A percentile compares a stretch with the other conserved stretches of the same genome.
Conservation (phyloP, 2,797 vertebrate genomes). For the Ispidina picta region DNA sequence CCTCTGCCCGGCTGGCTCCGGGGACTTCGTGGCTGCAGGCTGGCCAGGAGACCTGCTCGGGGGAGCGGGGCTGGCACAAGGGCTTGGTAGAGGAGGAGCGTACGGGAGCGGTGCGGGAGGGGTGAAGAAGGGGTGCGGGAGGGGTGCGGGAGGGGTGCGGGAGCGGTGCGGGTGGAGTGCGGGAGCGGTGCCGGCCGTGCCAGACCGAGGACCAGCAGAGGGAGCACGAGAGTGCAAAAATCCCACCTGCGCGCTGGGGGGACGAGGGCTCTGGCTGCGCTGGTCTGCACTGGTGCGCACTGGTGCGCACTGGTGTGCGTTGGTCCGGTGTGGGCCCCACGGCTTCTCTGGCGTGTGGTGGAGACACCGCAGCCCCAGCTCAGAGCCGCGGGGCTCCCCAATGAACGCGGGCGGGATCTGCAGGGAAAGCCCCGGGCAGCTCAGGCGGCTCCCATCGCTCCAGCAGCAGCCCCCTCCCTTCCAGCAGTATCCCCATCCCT, state of each 20-base stretch:
- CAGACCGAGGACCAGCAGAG: conserved; percentile 44
- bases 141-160: no score
- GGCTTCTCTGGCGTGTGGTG: neutral
- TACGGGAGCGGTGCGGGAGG: no score
- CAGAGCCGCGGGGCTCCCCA: neutral
- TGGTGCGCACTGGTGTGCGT: fast-evolving
- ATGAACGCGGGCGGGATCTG: no score
- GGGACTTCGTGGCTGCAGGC: neutral
- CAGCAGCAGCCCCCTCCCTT: neutral
- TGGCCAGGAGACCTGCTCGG: neutral
- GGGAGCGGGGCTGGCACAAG: neutral
- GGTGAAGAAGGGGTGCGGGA: neutral
- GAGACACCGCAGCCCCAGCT: neutral
- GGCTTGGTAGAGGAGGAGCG: no score
- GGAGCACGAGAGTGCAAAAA: conserved; percentile 47
- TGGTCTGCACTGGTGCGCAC: neutral
- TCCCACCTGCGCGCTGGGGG: neutral
- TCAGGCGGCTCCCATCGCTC: fast-evolving
- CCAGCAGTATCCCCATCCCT: neutral
- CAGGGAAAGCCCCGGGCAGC: no score
- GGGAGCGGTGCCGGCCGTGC: neutral
- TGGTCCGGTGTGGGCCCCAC: fast-evolving
- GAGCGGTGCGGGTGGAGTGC: no score
- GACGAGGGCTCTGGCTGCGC: neutral
- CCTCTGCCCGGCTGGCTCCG: neutral